Evolutionary conservation across 2,113 vertebrate genomes (phyloP), one percentile per base, ranked within the genome.

Genomic region (Erinaceus europaeus): DNA sequence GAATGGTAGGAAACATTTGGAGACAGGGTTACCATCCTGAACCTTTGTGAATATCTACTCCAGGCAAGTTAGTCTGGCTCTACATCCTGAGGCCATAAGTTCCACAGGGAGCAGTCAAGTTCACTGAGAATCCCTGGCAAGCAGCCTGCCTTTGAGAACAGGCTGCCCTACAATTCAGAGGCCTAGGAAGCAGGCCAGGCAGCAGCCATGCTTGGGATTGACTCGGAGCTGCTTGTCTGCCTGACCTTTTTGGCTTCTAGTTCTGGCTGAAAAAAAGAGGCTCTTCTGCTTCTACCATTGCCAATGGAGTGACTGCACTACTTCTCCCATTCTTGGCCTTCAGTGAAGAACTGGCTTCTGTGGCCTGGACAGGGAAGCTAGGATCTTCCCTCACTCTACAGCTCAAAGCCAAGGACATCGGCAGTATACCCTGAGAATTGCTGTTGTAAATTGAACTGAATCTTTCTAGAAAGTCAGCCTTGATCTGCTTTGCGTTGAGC

Each of bases 81-180:
- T 92, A 27, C 10, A 29, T 74, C 65, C 57, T 85, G 69, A 75
- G 15, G 4, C 73, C 46, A 17, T 21, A 42, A 76, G 32, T 52
- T 29, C 62, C 72, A 23, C 62, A 88, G 84, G 50, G 38, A 84
- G 48, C 15, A 14, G 40, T 12, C 55, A 55, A 36, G 52, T 82
- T 29, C 32, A 3, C 34, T 52, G 36, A 44, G 52, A 40, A 25
- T 40, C 57, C 12, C 42, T 44, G 65, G 78, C 50, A n/a, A 29
- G 11, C 11, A 40, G 38, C 52, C 65, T 34, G 27, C 18, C 5
- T 3, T 3, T 5, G 27, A 50, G 40, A 61, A 9, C 20, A n/a
- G 50, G 32, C 40, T 0, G 2, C 1, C 1, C 27, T 18, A 4
- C 9, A 4, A n/a, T 21, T 1, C 46, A 64, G 32, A 82, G 34